Evolutionary conservation across 2,888 invertebrate species (phyloP), one percentile per base, ranked within the genome.

Genomic region (Philereme vetulata): DNA sequence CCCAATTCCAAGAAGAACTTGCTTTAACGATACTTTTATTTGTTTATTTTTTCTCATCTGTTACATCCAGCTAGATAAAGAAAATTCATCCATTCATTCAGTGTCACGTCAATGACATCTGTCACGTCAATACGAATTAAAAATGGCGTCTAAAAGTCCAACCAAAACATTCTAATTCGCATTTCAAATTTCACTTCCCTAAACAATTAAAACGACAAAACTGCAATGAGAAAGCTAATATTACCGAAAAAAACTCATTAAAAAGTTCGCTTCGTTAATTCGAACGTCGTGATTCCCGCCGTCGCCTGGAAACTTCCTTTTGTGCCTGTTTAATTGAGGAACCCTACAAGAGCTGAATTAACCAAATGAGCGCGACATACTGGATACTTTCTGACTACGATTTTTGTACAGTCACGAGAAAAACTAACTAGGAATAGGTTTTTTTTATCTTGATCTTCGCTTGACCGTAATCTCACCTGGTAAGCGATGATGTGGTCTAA

Each of bases 281-380:
- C 75, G 55, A 54, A 67, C 69, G 76, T 90, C 90, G 90, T 90
- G 90, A 88, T 85, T 84, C 83, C 84, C 81, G 77, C 38, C 38
- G 38, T 21, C 21, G 21, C 21, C 75, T 75, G 51, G 59, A 38
- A 86, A 77, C 84, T 80, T 87, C 79, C 85, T 86, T 86, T 88
- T 88, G 84, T 85, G 69, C 72, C 77, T 78, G 83, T 85, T 88
- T 90, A 90, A 90, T 90, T 90, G 89, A 81, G 84, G 81, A 78
- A 75, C 82, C 76, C 75, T 72, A 75, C 81, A 77, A 74, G 73
- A 76, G 74, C 78, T 75, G 88, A 85, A 90, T 90, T 88, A 89
- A 88, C 85, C 89, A 90, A 91, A 91, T 89, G 88, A 90, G 86
- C 82, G 77, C 82, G 80, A 79, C 80, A 80, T 73, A 75, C 72